Conservation (phyloP, 2,113 vertebrate species). For the Malaclemys terrapin region DNA sequence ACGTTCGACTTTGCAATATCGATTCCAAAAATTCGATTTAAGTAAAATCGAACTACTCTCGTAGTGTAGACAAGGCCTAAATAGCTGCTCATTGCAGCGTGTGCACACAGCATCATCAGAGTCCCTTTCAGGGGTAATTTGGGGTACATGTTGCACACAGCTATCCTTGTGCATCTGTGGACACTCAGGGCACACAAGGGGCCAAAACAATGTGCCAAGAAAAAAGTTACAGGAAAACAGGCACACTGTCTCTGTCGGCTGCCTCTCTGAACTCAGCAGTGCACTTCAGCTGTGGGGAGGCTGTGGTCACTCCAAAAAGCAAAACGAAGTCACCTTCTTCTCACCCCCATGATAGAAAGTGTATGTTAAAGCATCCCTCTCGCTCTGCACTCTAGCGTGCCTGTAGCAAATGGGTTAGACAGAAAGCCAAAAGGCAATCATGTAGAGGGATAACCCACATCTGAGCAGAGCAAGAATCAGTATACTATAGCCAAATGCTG, state of each 20-base stretch:
- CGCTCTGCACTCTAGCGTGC: not conserved
- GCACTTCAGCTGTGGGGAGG: not conserved
- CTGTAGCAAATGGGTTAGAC: not conserved
- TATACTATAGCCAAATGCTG: not conserved
- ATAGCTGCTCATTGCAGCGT: not conserved
- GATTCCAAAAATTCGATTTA: too few species aligned
- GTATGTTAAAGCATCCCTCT: accelerated
- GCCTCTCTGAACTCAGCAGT: not conserved
- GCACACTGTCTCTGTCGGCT: not conserved
- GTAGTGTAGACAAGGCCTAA: too few species aligned
- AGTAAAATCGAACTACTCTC: too few species aligned
- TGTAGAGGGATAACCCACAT: not conserved
- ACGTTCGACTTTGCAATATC: too few species aligned
- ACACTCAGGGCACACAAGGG: not conserved
- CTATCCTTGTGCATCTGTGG: not conserved
- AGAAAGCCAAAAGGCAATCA: not conserved
- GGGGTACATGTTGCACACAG: not conserved
- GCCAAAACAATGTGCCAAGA: not conserved
- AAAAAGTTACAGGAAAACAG: too few species aligned
- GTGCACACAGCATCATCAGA: not conserved
- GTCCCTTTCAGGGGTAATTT: not conserved
- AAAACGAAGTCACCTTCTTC: not conserved
- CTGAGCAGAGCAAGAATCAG: not conserved
- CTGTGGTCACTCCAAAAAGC: too few species aligned
- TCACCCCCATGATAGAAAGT: not conserved